These are phyloP conservation scores for Patella ulyssiponensis DNA, from an alignment of 2,888 invertebrate species.

Conservation along the genomic window DNA sequence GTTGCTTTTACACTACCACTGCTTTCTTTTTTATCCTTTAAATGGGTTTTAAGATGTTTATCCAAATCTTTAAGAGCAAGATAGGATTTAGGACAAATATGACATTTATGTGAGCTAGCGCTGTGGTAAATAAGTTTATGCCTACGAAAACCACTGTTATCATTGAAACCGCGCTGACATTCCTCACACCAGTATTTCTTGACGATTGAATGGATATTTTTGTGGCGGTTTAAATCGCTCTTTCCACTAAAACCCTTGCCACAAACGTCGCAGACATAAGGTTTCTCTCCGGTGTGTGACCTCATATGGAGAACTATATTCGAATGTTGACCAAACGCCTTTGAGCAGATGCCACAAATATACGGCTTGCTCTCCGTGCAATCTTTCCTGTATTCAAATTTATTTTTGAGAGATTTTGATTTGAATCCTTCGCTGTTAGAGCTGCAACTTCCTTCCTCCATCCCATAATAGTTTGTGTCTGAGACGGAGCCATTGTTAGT, in stretches of 20 bases:
- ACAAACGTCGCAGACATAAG: conserved; percentile 6
- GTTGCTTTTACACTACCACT: background rate
- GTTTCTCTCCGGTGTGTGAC: conserved; percentile 19
- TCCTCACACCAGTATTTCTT: conserved; percentile 10
- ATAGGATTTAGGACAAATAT: conserved; percentile 4
- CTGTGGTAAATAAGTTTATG: conserved; percentile 7
- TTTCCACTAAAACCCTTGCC: conserved; percentile 16
- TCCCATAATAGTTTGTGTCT: background rate
- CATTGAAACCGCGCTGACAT: background rate
- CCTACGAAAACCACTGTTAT: background rate
- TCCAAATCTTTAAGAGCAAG: background rate
- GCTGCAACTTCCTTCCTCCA: background rate
- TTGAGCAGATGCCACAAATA: conserved; percentile 16
- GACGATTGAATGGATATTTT: conserved; percentile 11
- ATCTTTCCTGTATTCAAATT: conserved; percentile 9
- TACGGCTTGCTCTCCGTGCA: conserved; percentile 13
- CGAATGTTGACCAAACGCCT: conserved; percentile 9
- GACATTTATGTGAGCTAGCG: background rate
- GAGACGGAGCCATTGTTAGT: background rate
- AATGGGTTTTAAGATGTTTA: background rate
- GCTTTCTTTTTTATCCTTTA: background rate
- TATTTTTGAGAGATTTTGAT: background rate
- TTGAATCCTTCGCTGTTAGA: background rate
- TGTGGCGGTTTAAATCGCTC: conserved; percentile 8
- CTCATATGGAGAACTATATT: conserved; percentile 14